These are phyloP conservation scores for Chaenodraco wilsoni DNA, from an alignment of 2,797 vertebrate genomes.

Conservation along the genomic window DNA sequence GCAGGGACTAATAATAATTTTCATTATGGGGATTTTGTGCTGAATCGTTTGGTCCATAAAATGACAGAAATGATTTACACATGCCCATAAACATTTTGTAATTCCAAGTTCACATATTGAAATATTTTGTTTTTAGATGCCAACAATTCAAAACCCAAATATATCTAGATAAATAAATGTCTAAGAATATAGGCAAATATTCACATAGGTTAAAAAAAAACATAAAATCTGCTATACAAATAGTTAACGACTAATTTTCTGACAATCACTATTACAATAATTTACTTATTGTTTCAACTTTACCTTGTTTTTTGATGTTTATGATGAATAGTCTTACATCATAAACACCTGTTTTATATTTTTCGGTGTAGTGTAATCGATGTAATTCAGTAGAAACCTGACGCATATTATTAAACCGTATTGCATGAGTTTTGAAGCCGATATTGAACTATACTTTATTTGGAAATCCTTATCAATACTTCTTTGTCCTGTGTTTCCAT, in stretches of 20 bases:
- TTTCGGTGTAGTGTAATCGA: background rate
- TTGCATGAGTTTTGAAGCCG: background rate
- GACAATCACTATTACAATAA: background rate
- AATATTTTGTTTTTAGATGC: no score
- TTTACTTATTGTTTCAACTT: no score
- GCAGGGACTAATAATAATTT: no score
- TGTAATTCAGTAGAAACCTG: background rate
- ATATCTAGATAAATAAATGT: background rate
- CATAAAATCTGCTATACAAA: no score
- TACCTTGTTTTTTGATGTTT: background rate
- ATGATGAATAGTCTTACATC: background rate
- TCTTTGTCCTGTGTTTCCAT: background rate
- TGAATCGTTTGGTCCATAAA: background rate
- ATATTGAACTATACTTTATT: background rate
- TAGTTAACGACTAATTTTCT: background rate
- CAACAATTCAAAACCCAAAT: background rate
- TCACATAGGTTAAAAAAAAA: background rate
- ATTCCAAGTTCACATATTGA: background rate
- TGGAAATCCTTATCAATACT: background rate
- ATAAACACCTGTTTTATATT: background rate
- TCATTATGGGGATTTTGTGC: background rate
- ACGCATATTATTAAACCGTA: background rate
- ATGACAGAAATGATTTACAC: background rate
- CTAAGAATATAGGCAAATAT: background rate
- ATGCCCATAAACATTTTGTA: background rate